Evolutionary conservation across 2,888 invertebrate genomes (phyloP), one percentile per base, ranked within the genome.

Genomic region (Slavum lentiscoides): DNA sequence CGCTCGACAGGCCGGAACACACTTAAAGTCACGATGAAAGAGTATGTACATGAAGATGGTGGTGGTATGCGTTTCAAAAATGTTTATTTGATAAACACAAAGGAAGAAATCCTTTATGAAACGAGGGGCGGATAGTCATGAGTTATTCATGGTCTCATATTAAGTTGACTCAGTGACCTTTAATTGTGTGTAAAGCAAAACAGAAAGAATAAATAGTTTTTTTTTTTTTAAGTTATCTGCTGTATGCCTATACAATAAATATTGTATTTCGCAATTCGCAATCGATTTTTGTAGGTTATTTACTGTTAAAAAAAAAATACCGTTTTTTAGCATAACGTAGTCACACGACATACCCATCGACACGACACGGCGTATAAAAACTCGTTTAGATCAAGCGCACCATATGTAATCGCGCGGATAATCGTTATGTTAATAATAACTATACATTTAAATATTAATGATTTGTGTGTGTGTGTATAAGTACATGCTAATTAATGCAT

Each of bases 21-120:
- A 43, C 49, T 59, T 64, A 53, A n/a, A 9, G 23, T 49, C n/a
- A 5, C 9, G 15, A 23, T 62, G 1, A 30, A 62, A 49, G n/a
- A 21, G 39, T 37, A 59, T 2, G 17, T n/a, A n/a, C n/a, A n/a
- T 3, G 70, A 59, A 70, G 37, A 64, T 37, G 17, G 30, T 58
- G 1, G n/a, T n/a, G 39, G 11, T 59, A 39, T 4, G 53, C n/a
- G n/a, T 15, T 53, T 64, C 15, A 62, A 53, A 64, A 49, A 74
- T 55, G 55, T 64, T 74, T 74, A 64, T 64, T 64, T 74, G 30
- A 37, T 55, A 55, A 74, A 74, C 9, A 74, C 37, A 9, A 53
- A 37, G 64, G 2, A 64, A 55, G 2, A 74, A 74, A 37, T 8
- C n/a, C 23, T 64, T 53, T 62, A 62, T 62, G 61, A 73, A 64